phyloP scores from a whole-genome alignment of 2,888 invertebrate genomes.

The Sussaba pulchella region DNA sequence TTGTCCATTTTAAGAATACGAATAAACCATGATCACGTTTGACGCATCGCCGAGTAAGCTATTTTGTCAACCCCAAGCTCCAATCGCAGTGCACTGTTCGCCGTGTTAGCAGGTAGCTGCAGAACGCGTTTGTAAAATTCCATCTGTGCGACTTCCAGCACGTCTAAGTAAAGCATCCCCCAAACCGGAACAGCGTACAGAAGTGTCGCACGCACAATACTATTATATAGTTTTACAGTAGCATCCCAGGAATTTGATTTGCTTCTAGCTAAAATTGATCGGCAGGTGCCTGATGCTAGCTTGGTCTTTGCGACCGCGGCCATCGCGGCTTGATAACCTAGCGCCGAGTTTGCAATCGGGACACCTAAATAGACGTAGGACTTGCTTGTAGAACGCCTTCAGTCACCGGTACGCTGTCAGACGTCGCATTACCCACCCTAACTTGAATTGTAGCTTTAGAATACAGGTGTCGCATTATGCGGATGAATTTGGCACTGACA shows the following conservation, averaged over 20 bases:
- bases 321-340: constrained; percentile 4
- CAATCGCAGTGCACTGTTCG: background rate
- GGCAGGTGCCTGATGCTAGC: constrained; percentile 1
- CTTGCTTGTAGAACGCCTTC: constrained; percentile 64
- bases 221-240: constrained; percentile 10
- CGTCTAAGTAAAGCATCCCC: background rate
- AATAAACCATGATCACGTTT: background rate
- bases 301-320: constrained; percentile 27
- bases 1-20: background rate
- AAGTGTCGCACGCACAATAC: constrained; percentile 6
- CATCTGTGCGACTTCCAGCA: background rate
- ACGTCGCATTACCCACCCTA: background rate
- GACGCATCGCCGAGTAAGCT: background rate
- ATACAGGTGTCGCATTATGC: constrained; percentile 51
- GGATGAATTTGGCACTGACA: constrained; percentile 64
- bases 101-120: constrained; percentile 2
- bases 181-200: background rate
- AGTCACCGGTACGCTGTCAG: constrained; percentile 21
- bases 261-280: background rate
- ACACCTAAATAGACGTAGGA: constrained; percentile 32
- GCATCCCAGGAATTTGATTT: background rate
- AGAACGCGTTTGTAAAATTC: constrained; percentile 4
- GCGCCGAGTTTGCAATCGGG: constrained; percentile 3
- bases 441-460: constrained; percentile 25
- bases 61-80: background rate